A percentile compares a stretch with the other conserved stretches of the same genome.
phyloP scores from a whole-genome alignment of 2,888 invertebrate species.

The Tethea ocularis region DNA sequence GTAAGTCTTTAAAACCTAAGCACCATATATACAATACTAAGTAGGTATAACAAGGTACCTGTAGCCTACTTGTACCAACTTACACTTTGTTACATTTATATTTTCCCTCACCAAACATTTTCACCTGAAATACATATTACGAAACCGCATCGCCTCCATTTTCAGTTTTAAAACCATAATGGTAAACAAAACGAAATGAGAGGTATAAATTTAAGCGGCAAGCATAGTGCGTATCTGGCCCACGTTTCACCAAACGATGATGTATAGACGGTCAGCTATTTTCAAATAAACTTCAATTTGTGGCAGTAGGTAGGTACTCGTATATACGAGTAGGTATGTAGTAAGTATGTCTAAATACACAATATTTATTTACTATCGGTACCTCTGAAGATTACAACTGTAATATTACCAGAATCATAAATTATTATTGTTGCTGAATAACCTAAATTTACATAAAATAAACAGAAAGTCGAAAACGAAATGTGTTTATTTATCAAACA shows the following conservation, averaged over 20 bases:
- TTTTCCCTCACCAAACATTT: not conserved
- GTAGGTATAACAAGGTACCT: no score
- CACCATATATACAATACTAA: no score
- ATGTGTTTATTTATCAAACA: no score
- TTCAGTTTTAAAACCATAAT: not conserved
- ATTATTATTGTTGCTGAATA: not conserved
- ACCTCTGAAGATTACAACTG: not conserved
- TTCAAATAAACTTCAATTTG: conserved; percentile 7
- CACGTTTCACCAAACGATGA: conserved; percentile 8
- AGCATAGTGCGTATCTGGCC: not conserved
- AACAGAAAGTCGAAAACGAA: no score
- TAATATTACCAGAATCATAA: no score
- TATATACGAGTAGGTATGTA: no score
- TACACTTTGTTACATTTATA: not conserved
- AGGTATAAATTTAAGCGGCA: not conserved
- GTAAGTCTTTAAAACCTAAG: no score
- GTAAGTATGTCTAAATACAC: not conserved
- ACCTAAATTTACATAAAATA: not conserved
- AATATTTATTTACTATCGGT: not conserved
- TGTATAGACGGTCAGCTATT: conserved; percentile 7
- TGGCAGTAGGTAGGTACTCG: no score
- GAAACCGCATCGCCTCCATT: not conserved
- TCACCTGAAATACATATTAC: not conserved
- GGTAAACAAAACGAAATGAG: not conserved
- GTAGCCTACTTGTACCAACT: no score